These are phyloP conservation scores for Drosophila austrosaltans DNA, from an alignment of 2,888 invertebrate genomes.

Conservation along the genomic window DNA sequence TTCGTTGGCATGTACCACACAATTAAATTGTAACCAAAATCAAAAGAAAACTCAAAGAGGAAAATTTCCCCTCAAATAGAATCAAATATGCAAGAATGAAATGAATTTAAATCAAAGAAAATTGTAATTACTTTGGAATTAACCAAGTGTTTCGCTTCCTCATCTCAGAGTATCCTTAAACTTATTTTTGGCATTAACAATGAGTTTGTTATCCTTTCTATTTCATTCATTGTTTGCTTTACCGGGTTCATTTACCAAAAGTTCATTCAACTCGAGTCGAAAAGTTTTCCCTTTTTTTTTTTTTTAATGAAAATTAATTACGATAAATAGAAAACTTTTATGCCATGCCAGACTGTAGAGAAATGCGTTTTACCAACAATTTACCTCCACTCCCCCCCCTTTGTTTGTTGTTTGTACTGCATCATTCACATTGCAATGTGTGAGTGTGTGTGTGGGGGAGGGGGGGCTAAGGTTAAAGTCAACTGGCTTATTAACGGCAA, in stretches of 20 bases:
- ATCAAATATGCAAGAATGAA: constrained; percentile 6
- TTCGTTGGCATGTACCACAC: constrained; percentile 57
- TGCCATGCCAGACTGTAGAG: constrained; percentile 1
- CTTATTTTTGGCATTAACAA: constrained; percentile 19
- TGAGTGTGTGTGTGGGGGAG: too few species aligned
- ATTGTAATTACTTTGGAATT: constrained; percentile 5
- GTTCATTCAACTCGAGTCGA: constrained; percentile 30
- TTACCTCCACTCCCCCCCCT: neutral
- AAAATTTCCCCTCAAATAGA: neutral
- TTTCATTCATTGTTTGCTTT: neutral
- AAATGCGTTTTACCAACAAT: neutral
- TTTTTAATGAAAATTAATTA: constrained; percentile 64
- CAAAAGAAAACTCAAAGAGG: neutral
- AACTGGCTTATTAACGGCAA: constrained; percentile 8
- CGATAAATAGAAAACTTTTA: constrained; percentile 30
- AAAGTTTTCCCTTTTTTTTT: constrained; percentile 37
- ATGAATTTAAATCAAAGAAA: constrained; percentile 3
- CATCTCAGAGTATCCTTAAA: neutral
- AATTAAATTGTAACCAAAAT: constrained; percentile 35
- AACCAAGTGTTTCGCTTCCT: neutral
- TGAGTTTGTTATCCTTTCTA: constrained; percentile 8
- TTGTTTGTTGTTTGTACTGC: neutral
- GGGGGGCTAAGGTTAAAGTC: constrained; percentile 9
- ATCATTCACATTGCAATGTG: constrained; percentile 1
- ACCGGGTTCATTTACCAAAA: constrained; percentile 32